phyloP scores from a whole-genome alignment of 2,888 invertebrate species.

The Cataglyphis livida region DNA sequence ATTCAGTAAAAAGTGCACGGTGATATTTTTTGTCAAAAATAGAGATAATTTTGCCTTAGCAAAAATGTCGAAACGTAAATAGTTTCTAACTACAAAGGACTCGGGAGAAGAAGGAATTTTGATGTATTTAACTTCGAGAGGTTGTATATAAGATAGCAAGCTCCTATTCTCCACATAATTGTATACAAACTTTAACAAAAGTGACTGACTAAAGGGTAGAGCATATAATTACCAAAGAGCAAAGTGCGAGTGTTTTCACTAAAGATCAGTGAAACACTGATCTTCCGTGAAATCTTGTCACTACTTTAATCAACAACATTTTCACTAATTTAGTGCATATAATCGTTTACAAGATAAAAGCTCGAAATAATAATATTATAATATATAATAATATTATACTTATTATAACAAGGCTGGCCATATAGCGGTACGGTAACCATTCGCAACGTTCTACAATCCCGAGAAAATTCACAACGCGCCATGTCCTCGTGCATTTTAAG shows the following conservation, averaged over 20 bases:
- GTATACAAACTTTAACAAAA: constrained; percentile 9
- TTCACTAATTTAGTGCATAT: background rate
- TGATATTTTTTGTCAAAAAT: background rate
- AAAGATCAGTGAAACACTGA: background rate
- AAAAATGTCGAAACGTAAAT: constrained; percentile 20
- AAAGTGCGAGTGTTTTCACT: background rate
- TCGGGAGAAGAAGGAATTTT: constrained; percentile 7
- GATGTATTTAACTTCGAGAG: background rate
- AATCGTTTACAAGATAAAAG: background rate
- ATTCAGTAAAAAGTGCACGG: background rate
- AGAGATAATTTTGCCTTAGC: background rate
- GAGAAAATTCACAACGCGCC: constrained; percentile 20
- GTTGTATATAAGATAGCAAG: background rate
- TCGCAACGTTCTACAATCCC: constrained; percentile 3
- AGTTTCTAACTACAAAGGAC: background rate
- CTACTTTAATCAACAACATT: background rate
- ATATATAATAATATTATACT: background rate
- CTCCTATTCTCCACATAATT: constrained; percentile 24
- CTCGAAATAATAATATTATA: background rate
- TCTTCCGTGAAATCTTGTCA: background rate
- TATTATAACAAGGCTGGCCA: background rate
- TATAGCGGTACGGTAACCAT: background rate
- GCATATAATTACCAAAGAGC: background rate
- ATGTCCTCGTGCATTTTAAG: constrained; percentile 37
- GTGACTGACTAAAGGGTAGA: background rate